Percentiles rank a stretch among this genome's conserved stretches.
phyloP scores from a whole-genome alignment of 2,888 invertebrate species.

The Lithophane leautieri region DNA sequence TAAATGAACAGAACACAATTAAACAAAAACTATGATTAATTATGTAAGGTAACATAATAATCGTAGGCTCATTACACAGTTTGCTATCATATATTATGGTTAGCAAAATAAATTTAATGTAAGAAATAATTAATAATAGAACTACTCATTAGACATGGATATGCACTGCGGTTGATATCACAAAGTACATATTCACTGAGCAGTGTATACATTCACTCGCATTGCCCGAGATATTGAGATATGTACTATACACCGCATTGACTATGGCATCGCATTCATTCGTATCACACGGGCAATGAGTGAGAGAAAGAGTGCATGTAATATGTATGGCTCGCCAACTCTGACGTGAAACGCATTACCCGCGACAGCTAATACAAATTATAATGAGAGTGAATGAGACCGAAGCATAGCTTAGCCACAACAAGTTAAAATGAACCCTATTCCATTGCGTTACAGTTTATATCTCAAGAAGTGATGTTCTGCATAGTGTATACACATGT shows the following conservation, averaged over 20 bases:
- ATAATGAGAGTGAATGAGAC: constrained; percentile 43
- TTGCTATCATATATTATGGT: constrained; percentile 44
- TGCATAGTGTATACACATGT: constrained; percentile 42
- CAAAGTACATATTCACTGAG: constrained; percentile 44
- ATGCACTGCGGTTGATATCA: constrained; percentile 44
- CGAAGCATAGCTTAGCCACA: constrained; percentile 41
- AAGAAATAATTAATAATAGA: constrained; percentile 43
- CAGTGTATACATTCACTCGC: constrained; percentile 44
- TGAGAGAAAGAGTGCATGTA: constrained; percentile 42
- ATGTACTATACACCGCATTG: constrained; percentile 44
- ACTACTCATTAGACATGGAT: constrained; percentile 44
- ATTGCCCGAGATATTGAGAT: constrained; percentile 43
- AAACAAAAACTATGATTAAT: constrained; percentile 44
- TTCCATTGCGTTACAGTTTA: constrained; percentile 43
- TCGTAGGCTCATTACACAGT: constrained; percentile 44
- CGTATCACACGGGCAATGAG: constrained; percentile 42
- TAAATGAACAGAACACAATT: constrained; percentile 43
- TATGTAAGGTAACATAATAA: constrained; percentile 44
- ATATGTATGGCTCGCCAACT: constrained; percentile 43
- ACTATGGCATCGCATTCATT: constrained; percentile 42
- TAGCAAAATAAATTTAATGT: constrained; percentile 44
- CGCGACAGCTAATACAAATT: constrained; percentile 43
- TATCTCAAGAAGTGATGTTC: constrained; percentile 41
- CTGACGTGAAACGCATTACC: constrained; percentile 43
- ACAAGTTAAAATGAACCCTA: constrained; percentile 43